Evolutionary conservation across 2,113 vertebrate genomes (phyloP), one percentile per base, ranked within the genome.

Genomic region (Oreotrochilus melanogaster): DNA sequence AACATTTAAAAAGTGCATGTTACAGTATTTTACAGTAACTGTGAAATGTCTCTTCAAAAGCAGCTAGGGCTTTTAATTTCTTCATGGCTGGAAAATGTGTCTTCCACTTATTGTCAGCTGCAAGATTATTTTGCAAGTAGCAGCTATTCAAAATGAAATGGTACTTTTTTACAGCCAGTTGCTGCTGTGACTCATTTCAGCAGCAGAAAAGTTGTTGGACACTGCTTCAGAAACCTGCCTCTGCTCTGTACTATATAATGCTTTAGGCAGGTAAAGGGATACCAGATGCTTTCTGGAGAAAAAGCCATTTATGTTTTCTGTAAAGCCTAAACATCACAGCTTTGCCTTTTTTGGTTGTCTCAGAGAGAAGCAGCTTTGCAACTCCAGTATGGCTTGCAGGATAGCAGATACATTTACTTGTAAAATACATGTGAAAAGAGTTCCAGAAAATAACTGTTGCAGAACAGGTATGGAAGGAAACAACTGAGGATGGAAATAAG

Each of bases 401-500:
- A 37, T 23, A n/a, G 25, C 33, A 19, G 37, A 24, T 14, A 9
- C 12, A 39, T 39, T 39, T 31, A 6, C 45, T 47, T 16, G 19
- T 51, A 39, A 39, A 33, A 13, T 23, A 18, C 6, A 4, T n/a
- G 18, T 39, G 24, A 16, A 31, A 31, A 25, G 23, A 33, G 45
- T 35, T 65, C 56, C 7, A 28, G 11, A 28, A 65, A 42, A 8
- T 11, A 48, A 18, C 8, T 18, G 13, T 39, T 33, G 22, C 22
- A 25, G 51, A n/a, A n/a, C 10, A 39, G 39, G 18, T 48, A 19
- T 48, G 64, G 33, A 82, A 42, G 24, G 51, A 78, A 74, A 28
- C 3, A 2, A 2, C 1, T 9, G 65, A 48, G 64, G 37, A 67
- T 83, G 43, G 61, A 53, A 33, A 18, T 0, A 4, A 35, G 35